Evolutionary conservation across 2,113 vertebrate genomes (phyloP), one percentile per base, ranked within the genome.

Genomic region (Onychorhynchus coronatus): DNA sequence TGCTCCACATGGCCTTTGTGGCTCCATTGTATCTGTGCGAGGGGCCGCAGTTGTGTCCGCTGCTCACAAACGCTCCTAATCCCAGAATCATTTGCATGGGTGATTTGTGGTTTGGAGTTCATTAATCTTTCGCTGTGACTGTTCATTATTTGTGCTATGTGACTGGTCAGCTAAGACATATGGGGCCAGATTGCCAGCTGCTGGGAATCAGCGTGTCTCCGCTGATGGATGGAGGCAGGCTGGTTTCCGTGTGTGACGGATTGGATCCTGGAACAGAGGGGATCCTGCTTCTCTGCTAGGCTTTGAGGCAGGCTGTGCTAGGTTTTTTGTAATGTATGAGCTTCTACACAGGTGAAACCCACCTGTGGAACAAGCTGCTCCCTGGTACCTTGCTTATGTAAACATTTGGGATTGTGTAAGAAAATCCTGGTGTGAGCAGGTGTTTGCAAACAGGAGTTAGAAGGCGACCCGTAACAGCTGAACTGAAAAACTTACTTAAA

Each of bases 151-250:
- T 71, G 91, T 39, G 88, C 78, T 4, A 4, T 76, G 91, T 82
- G 94, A 61, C 80, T 25, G 86, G 91, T 59, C 91, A 95, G 67
- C 91, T 47, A 84, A 71, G 91, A 66, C 96, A 88, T 49, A 70
- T 44, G 88, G 63, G 90, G 75, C 91, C 85, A 50, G 82, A 5
- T 55, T 93, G 91, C 89, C 95, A 95, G 92, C 88, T 97, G 95
- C 92, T 91, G 95, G 86, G 88, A 39, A 78, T 80, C 94, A 67
- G 85, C 50, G 30, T 83, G 88, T 91, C 78, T 61, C 70, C 1
- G 4, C 76, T 97, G 96, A 92, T 70, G 88, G 94, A 93, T 90
- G 88, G 80, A 79, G 73, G 42, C 83, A 63, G 70, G 30, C 80
- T 71, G 93, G 17, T 49, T 82, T 52, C 61, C 0, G 20, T 18